Conservation (phyloP, 2,113 vertebrate genomes). For the Sylvietta virens region DNA sequence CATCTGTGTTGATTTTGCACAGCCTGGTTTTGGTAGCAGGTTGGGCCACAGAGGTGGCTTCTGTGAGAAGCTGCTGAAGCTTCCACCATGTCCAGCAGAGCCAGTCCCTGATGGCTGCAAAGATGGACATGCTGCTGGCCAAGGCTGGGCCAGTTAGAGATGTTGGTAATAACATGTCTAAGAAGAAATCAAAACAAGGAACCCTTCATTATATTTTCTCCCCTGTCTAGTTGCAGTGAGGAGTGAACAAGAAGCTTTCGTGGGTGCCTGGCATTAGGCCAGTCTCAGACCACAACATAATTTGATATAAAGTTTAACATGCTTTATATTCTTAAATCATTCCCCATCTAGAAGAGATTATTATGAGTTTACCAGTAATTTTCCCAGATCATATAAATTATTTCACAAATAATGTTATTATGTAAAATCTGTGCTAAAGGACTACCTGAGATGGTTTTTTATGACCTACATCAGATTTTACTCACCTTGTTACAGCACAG, state of each 20-base stretch:
- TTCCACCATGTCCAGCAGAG: neutral
- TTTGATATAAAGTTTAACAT: neutral
- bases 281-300: neutral
- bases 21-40: neutral
- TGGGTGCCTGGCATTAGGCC: neutral
- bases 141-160: neutral
- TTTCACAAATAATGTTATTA: neutral
- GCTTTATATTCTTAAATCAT: neutral
- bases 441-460: neutral
- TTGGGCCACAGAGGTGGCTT: no score
- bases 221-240: no score
- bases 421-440: neutral
- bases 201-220: neutral
- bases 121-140: neutral
- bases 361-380: neutral
- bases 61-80: neutral
- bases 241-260: rapidly evolving
- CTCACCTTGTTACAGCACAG: neutral
- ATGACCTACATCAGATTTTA: neutral
- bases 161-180: neutral
- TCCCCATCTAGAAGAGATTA: neutral
- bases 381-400: neutral
- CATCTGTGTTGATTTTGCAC: neutral
- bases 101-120: neutral
- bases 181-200: neutral